Evolutionary conservation across 2,888 invertebrate species (phyloP).

Genomic region (Choristoneura rosaceana): DNA sequence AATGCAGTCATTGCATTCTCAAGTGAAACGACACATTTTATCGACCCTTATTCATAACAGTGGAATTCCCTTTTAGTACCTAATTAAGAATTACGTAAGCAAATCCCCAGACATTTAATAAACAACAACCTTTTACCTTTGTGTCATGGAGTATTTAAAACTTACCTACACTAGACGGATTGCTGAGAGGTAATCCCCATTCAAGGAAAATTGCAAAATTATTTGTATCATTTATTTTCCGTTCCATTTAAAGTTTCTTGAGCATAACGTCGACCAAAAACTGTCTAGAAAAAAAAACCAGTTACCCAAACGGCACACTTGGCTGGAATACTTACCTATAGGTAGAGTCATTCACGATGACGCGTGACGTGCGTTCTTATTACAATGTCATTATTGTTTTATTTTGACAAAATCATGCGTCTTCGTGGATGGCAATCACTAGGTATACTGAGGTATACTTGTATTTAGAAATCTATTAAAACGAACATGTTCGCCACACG

Average conservation of each 20-base stretch:
- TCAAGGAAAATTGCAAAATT: conserved; percentile 8
- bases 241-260: background rate
- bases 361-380: no score
- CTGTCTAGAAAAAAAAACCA: conserved; percentile 3
- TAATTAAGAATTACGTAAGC: background rate
- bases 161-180: background rate
- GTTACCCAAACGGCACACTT: background rate
- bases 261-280: background rate
- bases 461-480: background rate
- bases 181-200: conserved; percentile 13
- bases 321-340: no score
- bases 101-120: background rate
- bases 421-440: no score
- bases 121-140: background rate
- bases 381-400: no score
- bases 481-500: background rate
- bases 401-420: no score
- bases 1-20: no score
- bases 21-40: no score
- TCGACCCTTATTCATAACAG: background rate
- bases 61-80: background rate
- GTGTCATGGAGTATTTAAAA: background rate
- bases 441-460: no score
- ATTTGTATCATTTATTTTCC: conserved; percentile 4
- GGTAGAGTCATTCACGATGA: no score